Evolutionary conservation across 2,888 invertebrate genomes (phyloP), one percentile per base, ranked within the genome.

Genomic region (Byasa hedistus): DNA sequence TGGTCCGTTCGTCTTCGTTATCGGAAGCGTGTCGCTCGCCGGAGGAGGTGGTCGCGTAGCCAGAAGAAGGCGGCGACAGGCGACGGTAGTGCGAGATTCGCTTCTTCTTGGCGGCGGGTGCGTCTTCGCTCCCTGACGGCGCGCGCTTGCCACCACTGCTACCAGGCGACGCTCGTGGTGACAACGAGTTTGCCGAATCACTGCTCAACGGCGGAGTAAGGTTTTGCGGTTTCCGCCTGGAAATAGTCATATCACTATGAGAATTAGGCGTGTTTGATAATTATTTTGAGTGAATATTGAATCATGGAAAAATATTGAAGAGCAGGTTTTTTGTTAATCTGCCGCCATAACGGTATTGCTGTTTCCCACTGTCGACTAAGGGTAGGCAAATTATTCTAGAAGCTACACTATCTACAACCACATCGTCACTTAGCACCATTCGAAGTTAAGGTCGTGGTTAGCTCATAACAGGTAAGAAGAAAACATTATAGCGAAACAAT

Each of bases 201-300:
- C 96, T 96, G 82, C 96, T 96, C 72, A 96, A 94, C 52, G 97
- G 97, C 69, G 97, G 97, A 69, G 97, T 97, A 79, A 97, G 92
- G 89, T 97, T 97, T 92, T 97, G 96, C 79, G 97, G 97, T 93
- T 97, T 97, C 83, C 96, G 95, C 86, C 96, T 95, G 86, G 27
- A 82, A 80, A 70, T 67, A 51, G 24, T 24, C 10, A 21, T n/a
- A 52, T 54, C 21, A 21, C 15, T 39, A 3, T 39, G 39, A 39
- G 15, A 15, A 39, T 39, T 39, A 39, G 15, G 12, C 15, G 12
- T 39, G 12, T 39, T 39, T 39, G 39, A 39, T 15, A 39, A 39
- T 39, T 39, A 39, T 39, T 15, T 15, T 15, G 39, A 15, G 39
- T 15, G 3, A 39, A 15, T 39, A 39, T 39, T 39, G 39, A 15